Percentiles rank a stretch among this genome's conserved stretches.
These are phyloP conservation scores for Apodemia zela DNA, from an alignment of 2,888 invertebrate species.

Conservation along the genomic window DNA sequence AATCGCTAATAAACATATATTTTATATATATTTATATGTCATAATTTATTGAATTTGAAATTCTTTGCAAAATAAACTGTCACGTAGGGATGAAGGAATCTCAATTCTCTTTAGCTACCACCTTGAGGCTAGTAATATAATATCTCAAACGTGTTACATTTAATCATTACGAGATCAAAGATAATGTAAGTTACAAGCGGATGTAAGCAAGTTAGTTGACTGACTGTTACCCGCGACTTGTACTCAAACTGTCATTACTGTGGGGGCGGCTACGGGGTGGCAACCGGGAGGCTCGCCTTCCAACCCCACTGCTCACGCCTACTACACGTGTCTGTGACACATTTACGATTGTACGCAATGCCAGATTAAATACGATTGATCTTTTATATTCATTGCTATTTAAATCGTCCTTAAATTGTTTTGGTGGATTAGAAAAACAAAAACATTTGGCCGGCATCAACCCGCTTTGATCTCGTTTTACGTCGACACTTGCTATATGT, in stretches of 20 bases:
- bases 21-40: too few relatives aligned
- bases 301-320: not conserved
- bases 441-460: not conserved
- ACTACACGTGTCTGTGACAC: slow-evolving; percentile 12
- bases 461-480: not conserved
- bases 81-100: too few relatives aligned
- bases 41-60: too few relatives aligned
- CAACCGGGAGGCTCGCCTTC: too few relatives aligned
- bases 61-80: too few relatives aligned
- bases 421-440: not conserved
- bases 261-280: not conserved
- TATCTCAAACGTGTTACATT: not conserved
- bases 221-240: slow-evolving; percentile 10
- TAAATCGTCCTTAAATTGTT: not conserved
- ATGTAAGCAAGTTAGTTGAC: slow-evolving; percentile 14
- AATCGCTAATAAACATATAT: too few relatives aligned
- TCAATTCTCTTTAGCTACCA: not conserved
- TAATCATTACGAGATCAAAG: not conserved
- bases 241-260: slow-evolving; percentile 15
- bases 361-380: slow-evolving; percentile 9
- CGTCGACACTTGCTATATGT: too few relatives aligned
- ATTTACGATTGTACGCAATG: slow-evolving; percentile 14
- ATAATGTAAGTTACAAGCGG: not conserved
- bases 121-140: not conserved
- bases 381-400: not conserved